Conservation (phyloP, 2,113 vertebrate genomes). For the Poeciliopsis prolifica region DNA sequence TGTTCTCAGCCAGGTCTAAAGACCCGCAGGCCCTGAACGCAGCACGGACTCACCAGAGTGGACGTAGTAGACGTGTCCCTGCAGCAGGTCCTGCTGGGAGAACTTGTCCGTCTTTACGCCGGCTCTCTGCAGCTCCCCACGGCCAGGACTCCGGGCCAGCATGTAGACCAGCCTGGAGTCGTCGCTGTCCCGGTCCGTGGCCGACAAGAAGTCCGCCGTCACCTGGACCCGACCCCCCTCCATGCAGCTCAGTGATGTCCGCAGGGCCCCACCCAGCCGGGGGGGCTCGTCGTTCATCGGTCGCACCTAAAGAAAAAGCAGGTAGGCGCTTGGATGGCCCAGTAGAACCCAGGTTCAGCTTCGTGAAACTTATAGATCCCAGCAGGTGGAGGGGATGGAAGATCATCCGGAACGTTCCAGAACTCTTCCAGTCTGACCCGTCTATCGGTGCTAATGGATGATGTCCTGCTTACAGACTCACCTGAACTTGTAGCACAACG, state of each 20-base stretch:
- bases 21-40: background rate
- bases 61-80: constrained; percentile 73
- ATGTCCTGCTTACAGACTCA: constrained; percentile 1
- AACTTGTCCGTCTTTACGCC: constrained; percentile 71
- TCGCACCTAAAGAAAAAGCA: constrained; percentile 57
- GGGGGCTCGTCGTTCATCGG: constrained; percentile 72
- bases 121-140: constrained; percentile 66
- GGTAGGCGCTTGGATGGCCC: too few relatives aligned
- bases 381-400: too few relatives aligned
- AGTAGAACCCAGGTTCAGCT: too few relatives aligned
- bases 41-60: constrained; percentile 65
- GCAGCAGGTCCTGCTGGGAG: constrained; percentile 77
- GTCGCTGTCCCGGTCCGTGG: constrained; percentile 76
- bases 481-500: constrained; percentile 66
- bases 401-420: too few relatives aligned
- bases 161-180: constrained; percentile 68
- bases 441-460: background rate
- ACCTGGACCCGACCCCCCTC: constrained; percentile 70
- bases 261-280: constrained; percentile 66
- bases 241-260: constrained; percentile 60
- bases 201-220: constrained; percentile 71
- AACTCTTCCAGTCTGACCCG: too few relatives aligned
- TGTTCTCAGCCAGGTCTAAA: background rate
- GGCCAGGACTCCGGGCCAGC: constrained; percentile 62
- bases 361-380: too few relatives aligned